These are phyloP conservation scores for Alcedo atthis DNA, from an alignment of 2,797 vertebrate species.

Conservation along the genomic window DNA sequence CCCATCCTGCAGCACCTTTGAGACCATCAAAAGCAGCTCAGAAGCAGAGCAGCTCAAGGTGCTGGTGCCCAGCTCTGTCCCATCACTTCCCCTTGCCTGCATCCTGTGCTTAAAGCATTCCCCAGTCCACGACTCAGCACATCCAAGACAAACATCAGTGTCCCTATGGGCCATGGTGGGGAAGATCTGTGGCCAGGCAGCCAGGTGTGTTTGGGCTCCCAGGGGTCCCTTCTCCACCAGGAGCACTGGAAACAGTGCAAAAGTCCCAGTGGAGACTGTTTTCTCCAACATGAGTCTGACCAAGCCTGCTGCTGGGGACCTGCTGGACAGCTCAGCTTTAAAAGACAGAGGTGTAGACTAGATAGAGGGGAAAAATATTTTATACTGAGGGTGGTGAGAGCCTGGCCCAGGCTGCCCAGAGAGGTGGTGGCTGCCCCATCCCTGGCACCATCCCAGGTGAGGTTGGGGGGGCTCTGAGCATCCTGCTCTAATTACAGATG, in stretches of 20 bases:
- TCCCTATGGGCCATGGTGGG: background rate
- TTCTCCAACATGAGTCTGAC: background rate
- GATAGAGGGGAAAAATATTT: too few species aligned
- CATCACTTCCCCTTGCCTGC: rapidly evolving
- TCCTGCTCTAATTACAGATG: too few species aligned
- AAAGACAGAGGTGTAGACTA: too few species aligned
- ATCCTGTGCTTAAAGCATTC: background rate
- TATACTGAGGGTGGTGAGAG: too few species aligned
- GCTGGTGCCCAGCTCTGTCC: background rate
- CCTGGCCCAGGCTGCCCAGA: too few species aligned
- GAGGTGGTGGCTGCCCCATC: too few species aligned
- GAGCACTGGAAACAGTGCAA: too few species aligned
- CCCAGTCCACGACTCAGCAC: background rate
- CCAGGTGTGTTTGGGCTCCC: background rate
- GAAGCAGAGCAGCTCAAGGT: background rate
- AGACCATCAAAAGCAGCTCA: background rate
- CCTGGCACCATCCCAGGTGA: too few species aligned
- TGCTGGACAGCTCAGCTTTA: too few species aligned
- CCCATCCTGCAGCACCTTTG: background rate
- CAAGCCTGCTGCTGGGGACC: background rate
- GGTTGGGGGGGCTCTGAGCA: too few species aligned
- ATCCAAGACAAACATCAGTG: rapidly evolving
- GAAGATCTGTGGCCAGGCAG: background rate
- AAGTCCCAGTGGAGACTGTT: background rate
- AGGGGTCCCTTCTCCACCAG: background rate